Evolutionary conservation across 2,113 vertebrate genomes (phyloP).

Genomic region (Sterna hirundo): DNA sequence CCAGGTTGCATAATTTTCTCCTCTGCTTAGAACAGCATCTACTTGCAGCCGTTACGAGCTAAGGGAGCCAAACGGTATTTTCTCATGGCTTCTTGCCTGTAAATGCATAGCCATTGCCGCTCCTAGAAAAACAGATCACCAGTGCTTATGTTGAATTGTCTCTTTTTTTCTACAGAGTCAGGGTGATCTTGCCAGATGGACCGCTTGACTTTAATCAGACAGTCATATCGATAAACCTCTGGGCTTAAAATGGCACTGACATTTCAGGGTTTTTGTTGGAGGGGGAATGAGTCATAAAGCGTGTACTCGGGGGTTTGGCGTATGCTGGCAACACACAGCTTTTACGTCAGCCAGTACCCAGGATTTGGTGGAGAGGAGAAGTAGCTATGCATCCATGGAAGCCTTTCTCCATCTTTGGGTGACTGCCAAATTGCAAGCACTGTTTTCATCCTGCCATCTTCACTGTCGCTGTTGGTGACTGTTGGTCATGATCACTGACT

Average conservation of each 20-base stretch:
- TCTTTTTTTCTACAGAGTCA: not conserved
- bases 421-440: not conserved
- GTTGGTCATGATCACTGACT: not conserved
- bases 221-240: not conserved
- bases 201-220: slow-evolving; percentile 17
- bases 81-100: not conserved
- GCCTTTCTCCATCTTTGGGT: not conserved
- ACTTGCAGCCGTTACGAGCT: not conserved
- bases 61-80: not conserved
- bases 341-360: not conserved
- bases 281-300: slow-evolving; percentile 3
- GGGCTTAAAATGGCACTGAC: slow-evolving; percentile 19
- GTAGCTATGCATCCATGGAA: not conserved
- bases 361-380: not conserved
- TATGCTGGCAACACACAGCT: not conserved
- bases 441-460: not conserved
- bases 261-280: slow-evolving; percentile 6
- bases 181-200: slow-evolving; percentile 5
- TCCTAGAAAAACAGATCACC: not conserved
- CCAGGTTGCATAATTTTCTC: slow-evolving; percentile 38
- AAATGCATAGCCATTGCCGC: not conserved
- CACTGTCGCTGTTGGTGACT: not conserved
- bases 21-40: slow-evolving; percentile 5
- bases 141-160: not conserved
- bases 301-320: not conserved